A percentile compares a stretch with the other conserved stretches of the same genome.
Evolutionary conservation across 2,797 vertebrate genomes (phyloP).

Genomic region (Echiichthys vipera): DNA sequence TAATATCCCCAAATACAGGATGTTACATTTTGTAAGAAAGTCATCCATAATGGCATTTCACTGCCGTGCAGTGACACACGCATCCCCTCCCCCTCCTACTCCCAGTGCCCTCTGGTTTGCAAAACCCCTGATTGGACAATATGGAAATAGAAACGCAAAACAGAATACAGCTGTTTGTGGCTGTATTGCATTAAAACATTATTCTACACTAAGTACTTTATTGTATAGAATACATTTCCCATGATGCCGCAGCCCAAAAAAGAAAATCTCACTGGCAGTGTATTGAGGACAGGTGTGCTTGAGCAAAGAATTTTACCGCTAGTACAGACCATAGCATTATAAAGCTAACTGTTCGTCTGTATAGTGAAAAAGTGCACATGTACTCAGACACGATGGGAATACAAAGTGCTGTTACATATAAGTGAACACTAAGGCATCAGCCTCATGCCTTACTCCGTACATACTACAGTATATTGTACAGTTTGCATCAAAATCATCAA

Average conservation of each 20-base stretch:
- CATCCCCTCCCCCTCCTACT: too few relatives aligned
- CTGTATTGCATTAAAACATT: background rate
- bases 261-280: background rate
- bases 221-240: background rate
- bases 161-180: background rate
- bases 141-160: too few relatives aligned
- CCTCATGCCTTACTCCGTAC: conserved; percentile 21
- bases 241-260: background rate
- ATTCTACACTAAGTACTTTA: background rate
- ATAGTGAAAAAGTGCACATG: background rate
- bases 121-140: too few relatives aligned
- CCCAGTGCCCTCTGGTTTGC: too few relatives aligned
- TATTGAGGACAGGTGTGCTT: conserved; percentile 7
- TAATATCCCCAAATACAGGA: too few relatives aligned
- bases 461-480: conserved; percentile 21
- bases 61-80: too few relatives aligned
- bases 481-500: conserved; percentile 56
- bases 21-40: too few relatives aligned
- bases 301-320: background rate
- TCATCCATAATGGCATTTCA: too few relatives aligned
- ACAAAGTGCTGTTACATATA: conserved; percentile 4
- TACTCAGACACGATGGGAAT: background rate
- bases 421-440: conserved; percentile 27
- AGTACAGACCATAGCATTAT: background rate
- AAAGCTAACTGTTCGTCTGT: background rate